A percentile compares a stretch with the other conserved stretches of the same genome.
These are phyloP conservation scores for Orgyia antiqua DNA, from an alignment of 2,888 invertebrate species.

Conservation along the genomic window DNA sequence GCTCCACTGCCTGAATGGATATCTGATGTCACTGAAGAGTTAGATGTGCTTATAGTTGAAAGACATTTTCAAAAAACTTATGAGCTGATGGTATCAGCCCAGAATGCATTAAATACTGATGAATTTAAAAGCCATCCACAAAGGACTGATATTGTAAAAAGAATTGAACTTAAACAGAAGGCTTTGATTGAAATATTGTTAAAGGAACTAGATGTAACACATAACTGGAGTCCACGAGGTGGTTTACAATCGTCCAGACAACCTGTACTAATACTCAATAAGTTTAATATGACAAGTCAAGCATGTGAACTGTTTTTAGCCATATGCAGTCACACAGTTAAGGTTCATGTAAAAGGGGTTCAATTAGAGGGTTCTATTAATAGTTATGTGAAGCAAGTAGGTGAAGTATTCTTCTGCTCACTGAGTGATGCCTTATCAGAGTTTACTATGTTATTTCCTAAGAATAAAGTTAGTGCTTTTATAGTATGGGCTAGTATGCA, in stretches of 20 bases:
- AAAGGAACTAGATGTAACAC: constrained; percentile 92
- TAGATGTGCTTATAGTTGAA: constrained; percentile 96
- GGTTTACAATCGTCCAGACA: constrained; percentile 90
- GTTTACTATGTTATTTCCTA: constrained; percentile 85
- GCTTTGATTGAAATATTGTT: constrained; percentile 91
- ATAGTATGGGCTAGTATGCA: constrained; percentile 95
- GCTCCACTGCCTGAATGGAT: constrained; percentile 88
- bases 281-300: constrained; percentile 82
- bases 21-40: constrained; percentile 92
- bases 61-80: constrained; percentile 96
- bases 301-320: constrained; percentile 90
- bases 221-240: constrained; percentile 94
- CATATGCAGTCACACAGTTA: constrained; percentile 88
- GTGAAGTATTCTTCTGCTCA: constrained; percentile 90
- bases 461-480: constrained; percentile 81
- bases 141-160: constrained; percentile 56
- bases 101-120: constrained; percentile 55
- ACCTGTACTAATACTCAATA: constrained; percentile 90
- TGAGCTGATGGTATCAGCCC: constrained; percentile 82
- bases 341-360: constrained; percentile 88
- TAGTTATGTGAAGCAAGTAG: constrained; percentile 88
- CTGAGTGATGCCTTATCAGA: constrained; percentile 83
- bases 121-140: constrained; percentile 62
- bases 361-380: constrained; percentile 88
- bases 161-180: constrained; percentile 85